phyloP scores from a whole-genome alignment of 2,113 vertebrate genomes.

The Xiphorhynchus elegans region DNA sequence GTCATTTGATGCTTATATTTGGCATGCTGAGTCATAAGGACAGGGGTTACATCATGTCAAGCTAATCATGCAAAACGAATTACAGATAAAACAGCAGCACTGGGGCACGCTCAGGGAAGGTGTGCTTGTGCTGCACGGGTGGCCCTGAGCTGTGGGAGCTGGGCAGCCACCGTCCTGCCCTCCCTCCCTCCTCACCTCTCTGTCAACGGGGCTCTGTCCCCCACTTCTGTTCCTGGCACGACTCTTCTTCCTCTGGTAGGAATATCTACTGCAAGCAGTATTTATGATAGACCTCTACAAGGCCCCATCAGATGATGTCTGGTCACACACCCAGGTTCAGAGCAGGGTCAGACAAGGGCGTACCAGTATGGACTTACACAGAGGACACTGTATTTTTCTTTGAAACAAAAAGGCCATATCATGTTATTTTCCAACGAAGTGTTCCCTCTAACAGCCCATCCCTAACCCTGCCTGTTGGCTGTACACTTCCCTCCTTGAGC shows the following conservation, averaged over 20 bases:
- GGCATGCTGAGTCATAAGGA: constrained; percentile 61
- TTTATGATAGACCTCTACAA: neutral
- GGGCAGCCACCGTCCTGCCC: neutral
- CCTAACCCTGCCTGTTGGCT: neutral
- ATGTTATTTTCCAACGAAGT: neutral
- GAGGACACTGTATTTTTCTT: neutral
- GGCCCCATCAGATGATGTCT: neutral
- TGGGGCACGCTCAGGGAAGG: neutral
- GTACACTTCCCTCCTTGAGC: neutral
- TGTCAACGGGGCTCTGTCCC: neutral
- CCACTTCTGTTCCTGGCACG: neutral
- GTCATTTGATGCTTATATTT: constrained; percentile 67
- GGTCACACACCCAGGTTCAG: constrained; percentile 30
- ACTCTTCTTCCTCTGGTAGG: neutral
- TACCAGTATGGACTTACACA: neutral
- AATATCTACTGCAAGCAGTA: neutral
- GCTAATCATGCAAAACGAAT: constrained; percentile 21
- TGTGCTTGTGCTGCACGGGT: accelerated
- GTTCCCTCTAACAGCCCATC: neutral
- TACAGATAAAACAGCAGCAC: neutral
- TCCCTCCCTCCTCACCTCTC: neutral
- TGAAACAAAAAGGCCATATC: neutral
- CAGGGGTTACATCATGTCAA: constrained; percentile 42
- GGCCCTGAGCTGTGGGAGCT: neutral
- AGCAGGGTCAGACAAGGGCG: neutral